Evolutionary conservation across 1,140 invertebrate species (phyloP), one percentile per base, ranked within the genome.

Genomic region (Pseudomyrmex flavicornis): DNA sequence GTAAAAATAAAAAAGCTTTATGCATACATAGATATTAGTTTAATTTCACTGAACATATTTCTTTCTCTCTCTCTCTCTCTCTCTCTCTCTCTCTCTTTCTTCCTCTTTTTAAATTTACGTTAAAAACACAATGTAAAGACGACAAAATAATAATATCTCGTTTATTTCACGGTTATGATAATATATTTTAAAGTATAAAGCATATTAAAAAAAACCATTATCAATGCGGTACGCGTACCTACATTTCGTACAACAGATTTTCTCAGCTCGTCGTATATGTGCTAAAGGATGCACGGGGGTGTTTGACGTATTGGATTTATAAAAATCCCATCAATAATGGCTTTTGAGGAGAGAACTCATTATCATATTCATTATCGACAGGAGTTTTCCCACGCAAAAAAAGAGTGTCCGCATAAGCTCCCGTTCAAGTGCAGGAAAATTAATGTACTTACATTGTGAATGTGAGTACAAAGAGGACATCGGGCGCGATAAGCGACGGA

Each of bases 391-490:
- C 54, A 22, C 44, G 66, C 76, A 80, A 72, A 80, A 72, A 80
- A 80, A 80, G 70, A 26, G 12, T 66, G 26, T 44, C 26, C 61
- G 48, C 46, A 62, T 74, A 74, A 82, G 46, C 46, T 66, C 58
- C 52, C 56, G 68, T 50, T 75, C 79, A 62, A 82, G 76, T 35
- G 20, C 59, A 35, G 70, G 70, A 62, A 84, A 66, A 86, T 84
- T 86, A 86, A 83, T 86, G 61, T 26, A 68, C 79, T 74, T 65
- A 74, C 54, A 63, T 52, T 63, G 61, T 62, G 58, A 69, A 56
- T 52, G 26, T 17, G 72, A 63, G 54, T 56, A 59, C 69, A 74
- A 68, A 82, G 62, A 79, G 56, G 44, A 79, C 85, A 63, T 72
- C 74, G 61, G 35, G 50, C 26, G 70, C 52, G 76, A 80, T 82